Conservation (phyloP, 23 tunicate species). For the Trididemnum clinides region DNA sequence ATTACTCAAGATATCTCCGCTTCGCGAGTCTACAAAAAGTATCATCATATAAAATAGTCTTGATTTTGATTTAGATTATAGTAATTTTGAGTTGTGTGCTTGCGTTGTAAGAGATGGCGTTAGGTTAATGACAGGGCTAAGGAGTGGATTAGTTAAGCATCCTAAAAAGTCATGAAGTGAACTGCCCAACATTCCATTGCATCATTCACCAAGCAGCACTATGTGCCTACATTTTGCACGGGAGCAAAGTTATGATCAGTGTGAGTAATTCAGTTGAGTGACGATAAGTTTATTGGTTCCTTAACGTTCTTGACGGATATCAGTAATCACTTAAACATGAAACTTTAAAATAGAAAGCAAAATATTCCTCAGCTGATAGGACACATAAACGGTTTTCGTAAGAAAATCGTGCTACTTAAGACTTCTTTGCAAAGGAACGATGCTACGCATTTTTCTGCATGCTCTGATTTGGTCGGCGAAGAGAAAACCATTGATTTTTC, state of each 20-base stretch:
- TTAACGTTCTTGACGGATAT: no score
- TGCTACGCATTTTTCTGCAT: neutral
- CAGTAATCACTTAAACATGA: neutral
- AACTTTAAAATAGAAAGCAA: neutral
- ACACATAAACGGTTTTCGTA: neutral
- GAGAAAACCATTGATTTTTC: neutral
- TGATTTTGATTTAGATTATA: neutral
- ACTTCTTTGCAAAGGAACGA: neutral
- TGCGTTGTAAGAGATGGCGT: no score
- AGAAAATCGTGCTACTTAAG: neutral
- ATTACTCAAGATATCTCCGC: neutral
- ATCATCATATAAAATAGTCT: neutral
- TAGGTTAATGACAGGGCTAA: no score
- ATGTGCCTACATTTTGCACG: neutral
- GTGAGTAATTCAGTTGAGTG: neutral
- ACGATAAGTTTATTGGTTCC: neutral
- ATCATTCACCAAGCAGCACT: neutral
- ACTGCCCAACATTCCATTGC: neutral
- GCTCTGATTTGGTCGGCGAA: neutral
- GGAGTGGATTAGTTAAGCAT: no score
- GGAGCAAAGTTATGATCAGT: neutral
- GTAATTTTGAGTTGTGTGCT: neutral
- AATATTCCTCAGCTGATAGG: neutral
- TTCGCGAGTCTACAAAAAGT: neutral
- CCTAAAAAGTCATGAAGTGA: neutral